These are phyloP conservation scores for Diaprepes abbreviatus DNA, from an alignment of 2,888 invertebrate species.

Conservation along the genomic window DNA sequence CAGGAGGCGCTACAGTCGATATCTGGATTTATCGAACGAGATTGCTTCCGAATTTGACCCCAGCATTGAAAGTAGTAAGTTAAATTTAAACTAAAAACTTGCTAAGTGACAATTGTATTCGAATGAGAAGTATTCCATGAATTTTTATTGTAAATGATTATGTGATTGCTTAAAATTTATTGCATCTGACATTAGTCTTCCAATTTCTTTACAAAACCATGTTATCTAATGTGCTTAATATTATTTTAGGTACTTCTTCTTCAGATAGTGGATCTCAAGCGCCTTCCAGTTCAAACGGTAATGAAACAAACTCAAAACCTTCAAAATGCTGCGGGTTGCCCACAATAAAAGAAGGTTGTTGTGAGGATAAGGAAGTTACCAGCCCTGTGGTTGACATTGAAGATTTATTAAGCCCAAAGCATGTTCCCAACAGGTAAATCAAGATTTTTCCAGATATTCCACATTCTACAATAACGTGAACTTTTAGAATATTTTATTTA, in stretches of 20 bases:
- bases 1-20: constrained; percentile 78
- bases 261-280: not conserved
- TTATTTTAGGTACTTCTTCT: constrained; percentile 18
- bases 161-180: too few relatives aligned
- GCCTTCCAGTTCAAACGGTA: constrained; percentile 51
- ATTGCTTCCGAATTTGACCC: constrained; percentile 64
- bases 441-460: too few relatives aligned
- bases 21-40: constrained; percentile 74
- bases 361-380: constrained; percentile 61
- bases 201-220: too few relatives aligned
- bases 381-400: constrained; percentile 75
- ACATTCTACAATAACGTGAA: too few relatives aligned
- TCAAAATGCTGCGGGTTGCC: constrained; percentile 60
- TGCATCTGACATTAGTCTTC: too few relatives aligned
- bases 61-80: constrained; percentile 53
- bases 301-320: constrained; percentile 42
- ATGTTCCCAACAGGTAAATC: constrained; percentile 11
- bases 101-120: too few relatives aligned
- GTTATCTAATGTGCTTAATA: too few relatives aligned
- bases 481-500: too few relatives aligned
- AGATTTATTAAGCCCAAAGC: constrained; percentile 68
- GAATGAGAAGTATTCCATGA: too few relatives aligned
- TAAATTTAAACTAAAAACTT: too few relatives aligned
- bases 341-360: constrained; percentile 68
- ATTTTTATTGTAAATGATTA: too few relatives aligned